Base-by-base conservation (phyloP, 2,888 invertebrate genomes). In the Pollenia labialis region DNA sequence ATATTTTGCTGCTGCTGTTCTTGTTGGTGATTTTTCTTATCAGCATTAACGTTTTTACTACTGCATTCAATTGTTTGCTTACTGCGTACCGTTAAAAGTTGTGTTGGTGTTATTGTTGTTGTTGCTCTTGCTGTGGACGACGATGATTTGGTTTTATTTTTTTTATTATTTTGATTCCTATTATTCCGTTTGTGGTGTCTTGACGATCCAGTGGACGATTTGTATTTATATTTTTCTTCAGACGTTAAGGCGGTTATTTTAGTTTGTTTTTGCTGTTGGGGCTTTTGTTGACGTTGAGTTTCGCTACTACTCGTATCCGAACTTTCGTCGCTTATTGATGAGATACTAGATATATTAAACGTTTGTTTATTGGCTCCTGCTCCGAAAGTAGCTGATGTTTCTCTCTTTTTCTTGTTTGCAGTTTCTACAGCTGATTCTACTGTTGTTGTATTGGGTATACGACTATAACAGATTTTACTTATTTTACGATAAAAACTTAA, bases 401-500 rank as follows among this genome's bases (percentile, higher is more conserved):
- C 81, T 68, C 54, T 77, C 76, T 79, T 81, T 79, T 72, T 81
- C 68, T 68, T 54, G 32, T 58, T 86, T 16, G 74, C 68, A 72
- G 54, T 69, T 80, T 14, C 69, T 89, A 76, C 44, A 66, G 83
- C 82, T 68, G 69, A 16, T 60, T 66, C 11, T n/a, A 64, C 11
- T 72, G 66, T 42, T 84, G 68, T 44, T 60, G 83, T 48, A 46
- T 72, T 46, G 18, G 87, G 42, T 46, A 81, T 56, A 81, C 87
- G 88, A 85, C 84, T 89, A 60, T 92, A 91, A 87, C 90, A 92
- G 72, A 92, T 89, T 87, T 92, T 92, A 48, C 93, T 91, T 66
- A 93, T 93, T 89, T 93, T 92, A 68, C 93, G 92, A 89, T 93
- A 93, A 88, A 93, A 93, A 85, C 90, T 93, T n/a, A 93, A 89